Conservation (phyloP, 2,113 vertebrate species). For the Chaetops frenatus region DNA sequence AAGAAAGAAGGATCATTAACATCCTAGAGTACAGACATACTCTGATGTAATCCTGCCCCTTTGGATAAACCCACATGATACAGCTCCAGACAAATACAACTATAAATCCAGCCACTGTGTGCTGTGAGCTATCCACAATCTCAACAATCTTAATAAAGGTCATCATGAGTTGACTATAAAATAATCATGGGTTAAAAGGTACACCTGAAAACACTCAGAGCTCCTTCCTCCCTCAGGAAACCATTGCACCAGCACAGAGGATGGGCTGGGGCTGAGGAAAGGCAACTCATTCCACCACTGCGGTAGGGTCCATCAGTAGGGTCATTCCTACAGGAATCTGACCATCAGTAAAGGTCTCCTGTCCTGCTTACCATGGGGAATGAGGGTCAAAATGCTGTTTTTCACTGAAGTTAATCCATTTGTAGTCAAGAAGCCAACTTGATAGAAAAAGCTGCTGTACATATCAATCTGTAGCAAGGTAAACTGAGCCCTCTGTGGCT, state of each 20-base stretch:
- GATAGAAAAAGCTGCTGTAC: not conserved
- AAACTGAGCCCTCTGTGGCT: not conserved
- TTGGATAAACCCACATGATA: not conserved
- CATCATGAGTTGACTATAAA: not conserved
- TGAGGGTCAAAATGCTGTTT: not conserved
- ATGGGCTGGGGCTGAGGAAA: not conserved
- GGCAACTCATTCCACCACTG: not conserved
- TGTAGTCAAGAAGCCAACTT: not conserved
- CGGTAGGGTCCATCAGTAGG: not conserved
- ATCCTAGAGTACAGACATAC: not conserved
- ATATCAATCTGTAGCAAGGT: not conserved
- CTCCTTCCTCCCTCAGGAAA: not conserved
- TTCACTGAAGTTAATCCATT: not conserved
- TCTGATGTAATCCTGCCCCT: not conserved
- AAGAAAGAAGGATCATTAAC: not conserved
- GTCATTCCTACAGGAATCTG: not conserved
- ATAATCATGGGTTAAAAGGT: not conserved
- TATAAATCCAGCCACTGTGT: not conserved
- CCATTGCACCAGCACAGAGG: not conserved
- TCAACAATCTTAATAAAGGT: not conserved
- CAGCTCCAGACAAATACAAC: not conserved
- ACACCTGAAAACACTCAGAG: not conserved
- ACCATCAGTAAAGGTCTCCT: not conserved
- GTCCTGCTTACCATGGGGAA: not conserved
- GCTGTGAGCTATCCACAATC: not conserved